A percentile compares a stretch with the other conserved stretches of the same genome.
Conservation (phyloP, 2,888 invertebrate genomes). For the Pyrocoelia pectoralis region DNA sequence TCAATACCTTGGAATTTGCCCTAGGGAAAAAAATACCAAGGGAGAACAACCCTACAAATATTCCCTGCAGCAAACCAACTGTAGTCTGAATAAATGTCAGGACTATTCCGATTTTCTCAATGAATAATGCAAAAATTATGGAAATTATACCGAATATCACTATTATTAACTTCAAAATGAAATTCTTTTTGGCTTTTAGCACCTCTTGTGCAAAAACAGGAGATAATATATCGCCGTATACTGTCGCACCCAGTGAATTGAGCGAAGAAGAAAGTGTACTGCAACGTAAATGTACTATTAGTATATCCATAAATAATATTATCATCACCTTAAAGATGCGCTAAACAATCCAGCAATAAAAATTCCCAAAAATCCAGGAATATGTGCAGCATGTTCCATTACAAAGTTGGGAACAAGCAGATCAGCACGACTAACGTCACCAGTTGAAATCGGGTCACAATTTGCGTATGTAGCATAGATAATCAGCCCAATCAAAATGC, state of each 20-base stretch:
- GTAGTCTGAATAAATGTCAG: slow-evolving; percentile 63
- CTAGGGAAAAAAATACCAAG: too few relatives aligned
- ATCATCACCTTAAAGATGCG: slow-evolving; percentile 70
- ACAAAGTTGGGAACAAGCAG: too few relatives aligned
- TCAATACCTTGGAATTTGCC: too few relatives aligned
- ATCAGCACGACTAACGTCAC: too few relatives aligned
- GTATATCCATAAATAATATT: neutral
- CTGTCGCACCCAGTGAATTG: slow-evolving; percentile 70
- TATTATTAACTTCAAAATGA: slow-evolving; percentile 66
- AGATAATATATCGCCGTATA: slow-evolving; percentile 71
- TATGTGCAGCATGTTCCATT: too few relatives aligned
- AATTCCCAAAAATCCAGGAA: slow-evolving; percentile 76
- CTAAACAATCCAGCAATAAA: slow-evolving; percentile 80
- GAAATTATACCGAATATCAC: slow-evolving; percentile 70
- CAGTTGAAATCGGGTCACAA: too few relatives aligned
- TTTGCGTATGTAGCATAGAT: too few relatives aligned
- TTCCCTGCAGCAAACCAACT: slow-evolving; percentile 70
- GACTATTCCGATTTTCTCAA: slow-evolving; percentile 64
- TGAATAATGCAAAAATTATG: slow-evolving; percentile 73
- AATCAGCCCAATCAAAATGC: too few relatives aligned
- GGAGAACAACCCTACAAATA: slow-evolving; percentile 51
- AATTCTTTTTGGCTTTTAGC: slow-evolving; percentile 64
- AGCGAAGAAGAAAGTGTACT: slow-evolving; percentile 71
- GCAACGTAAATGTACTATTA: slow-evolving; percentile 42
- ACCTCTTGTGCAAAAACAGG: slow-evolving; percentile 63